Percentiles rank a stretch among this genome's conserved stretches.
phyloP scores from a whole-genome alignment of 2,888 invertebrate species.

The Apotomis betuletana region DNA sequence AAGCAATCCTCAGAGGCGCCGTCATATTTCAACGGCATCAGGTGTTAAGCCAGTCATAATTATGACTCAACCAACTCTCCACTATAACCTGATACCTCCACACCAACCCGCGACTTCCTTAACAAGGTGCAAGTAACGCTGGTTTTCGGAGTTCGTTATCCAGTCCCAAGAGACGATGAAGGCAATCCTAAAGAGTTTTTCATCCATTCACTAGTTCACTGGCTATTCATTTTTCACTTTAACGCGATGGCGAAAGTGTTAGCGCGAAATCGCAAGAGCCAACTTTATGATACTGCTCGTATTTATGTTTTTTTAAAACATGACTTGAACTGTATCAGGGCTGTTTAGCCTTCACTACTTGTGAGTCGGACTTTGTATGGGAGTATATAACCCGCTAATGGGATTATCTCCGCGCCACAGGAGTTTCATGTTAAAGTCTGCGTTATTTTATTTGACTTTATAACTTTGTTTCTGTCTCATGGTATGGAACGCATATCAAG shows the following conservation, averaged over 20 bases:
- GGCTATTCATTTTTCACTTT: slow-evolving; percentile 37
- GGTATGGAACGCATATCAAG: too few species aligned
- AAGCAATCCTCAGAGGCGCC: slow-evolving; percentile 23
- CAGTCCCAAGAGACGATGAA: slow-evolving; percentile 24
- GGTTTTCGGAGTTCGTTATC: slow-evolving; percentile 32
- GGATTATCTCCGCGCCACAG: too few species aligned
- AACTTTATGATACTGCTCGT: slow-evolving; percentile 8
- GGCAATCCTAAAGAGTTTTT: slow-evolving; percentile 39
- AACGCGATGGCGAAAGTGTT: slow-evolving; percentile 26
- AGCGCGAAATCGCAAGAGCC: slow-evolving; percentile 20
- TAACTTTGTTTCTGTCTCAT: too few species aligned
- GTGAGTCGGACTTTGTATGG: too few species aligned
- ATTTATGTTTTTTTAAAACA: slow-evolving; percentile 2
- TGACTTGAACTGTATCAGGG: too few species aligned
- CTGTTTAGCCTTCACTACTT: too few species aligned
- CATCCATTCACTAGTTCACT: slow-evolving; percentile 37
- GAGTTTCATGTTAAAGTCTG: too few species aligned
- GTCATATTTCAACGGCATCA: slow-evolving; percentile 37
- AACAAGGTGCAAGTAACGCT: slow-evolving; percentile 5
- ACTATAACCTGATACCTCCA: not conserved
- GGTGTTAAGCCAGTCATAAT: slow-evolving; percentile 46
- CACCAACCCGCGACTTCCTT: not conserved
- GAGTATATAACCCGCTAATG: too few species aligned
- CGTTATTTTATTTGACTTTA: too few species aligned
- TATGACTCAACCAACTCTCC: slow-evolving; percentile 38